Evolutionary conservation across 1,140 invertebrate genomes (phyloP).

Genomic region (Metaphire vulgaris): DNA sequence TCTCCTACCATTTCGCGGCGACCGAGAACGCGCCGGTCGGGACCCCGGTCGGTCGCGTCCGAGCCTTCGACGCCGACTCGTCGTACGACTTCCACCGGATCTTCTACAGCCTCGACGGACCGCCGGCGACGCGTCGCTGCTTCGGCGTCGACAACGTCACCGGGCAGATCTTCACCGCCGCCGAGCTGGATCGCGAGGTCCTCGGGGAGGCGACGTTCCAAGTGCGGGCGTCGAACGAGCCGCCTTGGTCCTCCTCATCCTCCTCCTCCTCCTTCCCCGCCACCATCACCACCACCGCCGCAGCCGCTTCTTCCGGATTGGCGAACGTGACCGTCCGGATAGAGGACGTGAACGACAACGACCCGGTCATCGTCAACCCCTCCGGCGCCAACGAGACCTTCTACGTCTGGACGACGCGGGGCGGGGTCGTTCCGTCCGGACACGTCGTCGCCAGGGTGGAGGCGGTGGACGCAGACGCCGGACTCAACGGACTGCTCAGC

Average conservation of each 20-base stretch:
- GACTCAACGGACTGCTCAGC: background rate
- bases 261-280: no score
- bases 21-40: conserved; percentile 23
- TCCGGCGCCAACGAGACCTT: background rate
- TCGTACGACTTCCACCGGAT: conserved; percentile 7
- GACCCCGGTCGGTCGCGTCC: conserved; percentile 24
- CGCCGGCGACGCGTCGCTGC: background rate
- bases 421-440: background rate
- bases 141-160: conserved; percentile 27
- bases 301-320: no score
- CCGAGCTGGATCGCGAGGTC: conserved; percentile 24
- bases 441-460: background rate
- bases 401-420: background rate
- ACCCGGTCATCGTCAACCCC: background rate
- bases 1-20: conserved; percentile 23
- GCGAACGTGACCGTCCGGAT: background rate
- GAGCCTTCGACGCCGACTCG: conserved; percentile 29
- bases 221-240: conserved; percentile 22
- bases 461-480: background rate
- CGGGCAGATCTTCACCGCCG: conserved; percentile 26
- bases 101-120: conserved; percentile 11
- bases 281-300: background rate
- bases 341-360: background rate
- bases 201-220: background rate
- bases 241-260: background rate